These are phyloP conservation scores for Rhaphigaster nebulosa DNA, from an alignment of 2,888 invertebrate species.

Conservation along the genomic window DNA sequence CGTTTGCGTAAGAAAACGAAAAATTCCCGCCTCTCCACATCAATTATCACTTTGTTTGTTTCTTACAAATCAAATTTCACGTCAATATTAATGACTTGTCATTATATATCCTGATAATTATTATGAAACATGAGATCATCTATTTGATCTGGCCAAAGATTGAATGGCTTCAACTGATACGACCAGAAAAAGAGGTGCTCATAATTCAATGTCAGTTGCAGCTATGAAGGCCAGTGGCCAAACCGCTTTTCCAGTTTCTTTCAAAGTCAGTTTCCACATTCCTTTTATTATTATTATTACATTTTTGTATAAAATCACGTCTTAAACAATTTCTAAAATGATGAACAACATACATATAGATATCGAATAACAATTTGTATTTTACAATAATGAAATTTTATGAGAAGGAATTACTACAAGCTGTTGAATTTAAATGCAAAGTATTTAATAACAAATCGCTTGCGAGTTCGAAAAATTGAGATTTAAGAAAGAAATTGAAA, in stretches of 20 bases:
- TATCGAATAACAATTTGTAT: too few species aligned
- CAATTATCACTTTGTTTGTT: too few species aligned
- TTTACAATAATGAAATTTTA: too few species aligned
- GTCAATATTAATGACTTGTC: too few species aligned
- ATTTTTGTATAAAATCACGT: neutral
- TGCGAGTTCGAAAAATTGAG: too few species aligned
- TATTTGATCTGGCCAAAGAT: constrained; percentile 1
- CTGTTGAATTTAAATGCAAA: too few species aligned
- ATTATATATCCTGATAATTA: neutral
- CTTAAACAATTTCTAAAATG: neutral
- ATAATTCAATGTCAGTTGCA: constrained; percentile 47
- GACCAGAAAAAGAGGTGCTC: constrained; percentile 21
- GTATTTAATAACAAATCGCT: too few species aligned
- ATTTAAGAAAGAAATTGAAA: too few species aligned
- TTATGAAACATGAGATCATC: neutral
- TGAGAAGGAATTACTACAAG: too few species aligned
- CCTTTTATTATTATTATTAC: neutral
- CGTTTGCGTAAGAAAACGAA: too few species aligned
- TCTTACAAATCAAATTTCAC: too few species aligned
- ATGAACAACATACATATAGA: neutral
- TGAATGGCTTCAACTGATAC: neutral
- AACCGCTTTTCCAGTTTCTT: constrained; percentile 29
- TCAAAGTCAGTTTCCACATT: neutral
- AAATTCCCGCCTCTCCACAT: too few species aligned
- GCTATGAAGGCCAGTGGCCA: neutral